Percentiles rank a stretch among this genome's conserved stretches.
Evolutionary conservation across 2,797 vertebrate species (phyloP).

Genomic region (Hipposideros larvatus): DNA sequence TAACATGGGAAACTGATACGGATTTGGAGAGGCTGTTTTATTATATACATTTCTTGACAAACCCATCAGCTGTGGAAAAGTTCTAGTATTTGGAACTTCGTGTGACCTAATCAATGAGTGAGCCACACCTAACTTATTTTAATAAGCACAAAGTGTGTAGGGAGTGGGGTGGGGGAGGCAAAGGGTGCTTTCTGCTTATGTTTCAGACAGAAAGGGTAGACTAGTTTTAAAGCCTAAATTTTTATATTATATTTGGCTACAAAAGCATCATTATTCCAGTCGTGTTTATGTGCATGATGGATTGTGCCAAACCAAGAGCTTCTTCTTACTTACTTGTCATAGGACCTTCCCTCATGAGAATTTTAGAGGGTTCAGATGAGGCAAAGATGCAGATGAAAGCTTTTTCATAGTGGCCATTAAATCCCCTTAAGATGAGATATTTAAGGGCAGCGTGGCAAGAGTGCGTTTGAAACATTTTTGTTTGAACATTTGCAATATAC

Average conservation of each 20-base stretch:
- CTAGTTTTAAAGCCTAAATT: neutral
- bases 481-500: neutral
- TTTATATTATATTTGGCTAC: neutral
- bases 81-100: slow-evolving; percentile 77
- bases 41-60: slow-evolving; percentile 83
- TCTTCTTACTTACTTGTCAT: neutral
- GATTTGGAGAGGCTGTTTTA: slow-evolving; percentile 79
- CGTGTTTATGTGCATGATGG: slow-evolving; percentile 11
- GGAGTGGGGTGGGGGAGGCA: neutral
- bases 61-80: slow-evolving; percentile 82
- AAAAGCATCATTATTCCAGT: slow-evolving; percentile 28
- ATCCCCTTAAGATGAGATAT: neutral
- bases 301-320: neutral
- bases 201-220: slow-evolving; percentile 28
- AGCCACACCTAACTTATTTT: neutral
- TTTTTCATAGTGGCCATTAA: neutral
- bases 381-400: neutral
- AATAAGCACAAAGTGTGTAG: neutral
- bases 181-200: neutral
- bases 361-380: neutral
- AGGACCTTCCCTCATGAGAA: neutral
- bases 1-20: slow-evolving; percentile 57
- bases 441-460: neutral
- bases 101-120: slow-evolving; percentile 43
- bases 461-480: slow-evolving; percentile 1